Percentiles rank a stretch among this genome's conserved stretches.
Conservation (phyloP, 2,888 invertebrate genomes). For the Scaeva pyrastri region DNA sequence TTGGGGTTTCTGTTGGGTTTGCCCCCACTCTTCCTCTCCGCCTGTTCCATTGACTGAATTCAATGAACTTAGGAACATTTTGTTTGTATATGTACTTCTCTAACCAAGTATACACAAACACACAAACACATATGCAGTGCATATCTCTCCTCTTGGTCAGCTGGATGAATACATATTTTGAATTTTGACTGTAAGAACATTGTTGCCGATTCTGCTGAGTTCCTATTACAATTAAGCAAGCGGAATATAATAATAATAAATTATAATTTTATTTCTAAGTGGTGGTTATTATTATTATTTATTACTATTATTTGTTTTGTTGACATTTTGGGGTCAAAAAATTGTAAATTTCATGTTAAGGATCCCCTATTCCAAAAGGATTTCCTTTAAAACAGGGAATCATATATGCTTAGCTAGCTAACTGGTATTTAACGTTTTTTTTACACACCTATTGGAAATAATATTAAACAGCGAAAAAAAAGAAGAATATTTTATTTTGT, state of each 20-base stretch:
- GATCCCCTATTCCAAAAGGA: constrained; percentile 40
- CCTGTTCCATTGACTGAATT: constrained; percentile 1
- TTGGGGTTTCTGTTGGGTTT: background rate
- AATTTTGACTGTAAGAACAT: background rate
- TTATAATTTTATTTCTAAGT: constrained; percentile 83
- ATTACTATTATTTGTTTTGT: constrained; percentile 64
- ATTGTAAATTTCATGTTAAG: constrained; percentile 23
- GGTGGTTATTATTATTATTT: constrained; percentile 76
- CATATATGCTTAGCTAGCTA: constrained; percentile 18
- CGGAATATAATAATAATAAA: constrained; percentile 84
- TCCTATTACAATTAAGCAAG: constrained; percentile 84
- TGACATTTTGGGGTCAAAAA: constrained; percentile 14
- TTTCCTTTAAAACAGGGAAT: constrained; percentile 45
- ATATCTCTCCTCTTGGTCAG: constrained; percentile 21
- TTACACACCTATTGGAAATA: background rate
- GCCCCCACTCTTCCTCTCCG: background rate
- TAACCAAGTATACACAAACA: background rate
- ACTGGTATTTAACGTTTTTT: constrained; percentile 2
- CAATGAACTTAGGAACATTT: constrained; percentile 16
- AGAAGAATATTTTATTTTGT: background rate
- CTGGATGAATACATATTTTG: background rate
- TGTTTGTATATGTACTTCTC: background rate
- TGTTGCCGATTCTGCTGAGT: constrained; percentile 78
- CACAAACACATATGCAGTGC: too few relatives aligned
- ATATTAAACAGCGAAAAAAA: background rate